These are phyloP conservation scores for Dinomys branickii DNA, from an alignment of 2,113 vertebrate genomes.

Conservation along the genomic window DNA sequence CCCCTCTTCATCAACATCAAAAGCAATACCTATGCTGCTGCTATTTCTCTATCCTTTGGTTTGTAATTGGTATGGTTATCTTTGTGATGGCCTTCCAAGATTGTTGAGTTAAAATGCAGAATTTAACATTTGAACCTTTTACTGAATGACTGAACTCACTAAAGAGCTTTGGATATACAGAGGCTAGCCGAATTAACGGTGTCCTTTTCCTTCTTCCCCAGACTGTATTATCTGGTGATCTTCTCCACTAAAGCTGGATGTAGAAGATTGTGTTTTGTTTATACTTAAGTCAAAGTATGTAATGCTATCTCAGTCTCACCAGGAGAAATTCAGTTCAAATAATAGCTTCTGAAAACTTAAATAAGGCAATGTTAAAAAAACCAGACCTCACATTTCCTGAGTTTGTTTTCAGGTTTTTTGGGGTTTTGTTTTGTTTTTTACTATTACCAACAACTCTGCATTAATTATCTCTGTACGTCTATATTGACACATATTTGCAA, in stretches of 20 bases:
- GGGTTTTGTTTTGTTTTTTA: background rate
- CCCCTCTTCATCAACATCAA: background rate
- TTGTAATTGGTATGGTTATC: background rate
- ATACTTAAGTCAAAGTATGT: background rate
- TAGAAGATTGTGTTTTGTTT: background rate
- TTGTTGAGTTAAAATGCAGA: slow-evolving; percentile 29
- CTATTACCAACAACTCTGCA: slow-evolving; percentile 17
- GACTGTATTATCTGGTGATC: background rate
- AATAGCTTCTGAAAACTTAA: slow-evolving; percentile 1
- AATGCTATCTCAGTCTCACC: background rate
- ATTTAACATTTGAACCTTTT: background rate
- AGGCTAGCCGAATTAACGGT: slow-evolving; percentile 17
- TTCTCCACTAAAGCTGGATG: background rate
- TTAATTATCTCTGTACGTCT: background rate
- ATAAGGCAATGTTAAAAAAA: background rate
- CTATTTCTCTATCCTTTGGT: background rate
- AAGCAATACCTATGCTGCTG: background rate
- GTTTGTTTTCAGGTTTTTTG: background rate
- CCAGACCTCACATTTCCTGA: background rate
- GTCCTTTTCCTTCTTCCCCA: background rate
- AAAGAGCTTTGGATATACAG: background rate
- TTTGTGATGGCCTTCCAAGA: slow-evolving; percentile 28
- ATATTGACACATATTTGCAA: slow-evolving; percentile 26
- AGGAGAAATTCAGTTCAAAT: background rate
- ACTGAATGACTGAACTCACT: background rate